phyloP scores from a whole-genome alignment of 1,140 invertebrate genomes.

The Apis dorsata region DNA sequence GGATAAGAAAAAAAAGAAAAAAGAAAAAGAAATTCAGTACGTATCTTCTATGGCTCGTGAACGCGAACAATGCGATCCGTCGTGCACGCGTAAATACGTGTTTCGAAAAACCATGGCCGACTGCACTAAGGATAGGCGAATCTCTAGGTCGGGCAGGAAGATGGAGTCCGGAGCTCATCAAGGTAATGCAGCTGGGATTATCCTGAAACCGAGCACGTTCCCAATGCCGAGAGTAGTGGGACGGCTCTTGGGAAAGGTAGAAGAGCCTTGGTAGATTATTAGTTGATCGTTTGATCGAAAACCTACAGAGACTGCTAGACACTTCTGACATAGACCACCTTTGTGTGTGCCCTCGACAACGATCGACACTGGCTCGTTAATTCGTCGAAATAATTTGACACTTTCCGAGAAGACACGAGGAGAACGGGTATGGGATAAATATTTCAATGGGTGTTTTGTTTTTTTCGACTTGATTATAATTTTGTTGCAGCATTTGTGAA shows the following conservation, averaged over 20 bases:
- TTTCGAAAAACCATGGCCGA: slow-evolving; percentile 21
- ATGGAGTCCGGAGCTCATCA: slow-evolving; percentile 77
- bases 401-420: background rate
- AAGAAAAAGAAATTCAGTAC: background rate
- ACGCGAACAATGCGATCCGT: slow-evolving; percentile 16
- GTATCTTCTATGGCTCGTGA: background rate
- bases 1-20: no score
- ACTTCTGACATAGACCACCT: slow-evolving; percentile 49
- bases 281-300: slow-evolving; percentile 78
- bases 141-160: slow-evolving; percentile 54
- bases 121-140: slow-evolving; percentile 23
- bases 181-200: slow-evolving; percentile 80
- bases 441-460: background rate
- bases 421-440: no score
- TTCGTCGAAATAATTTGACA: slow-evolving; percentile 12
- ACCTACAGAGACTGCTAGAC: slow-evolving; percentile 68
- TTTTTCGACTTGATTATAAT: no score
- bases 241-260: slow-evolving; percentile 66
- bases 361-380: background rate
- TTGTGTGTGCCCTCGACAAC: slow-evolving; percentile 38
- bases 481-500: background rate
- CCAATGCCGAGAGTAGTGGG: slow-evolving; percentile 68
- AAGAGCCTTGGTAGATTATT: slow-evolving; percentile 74
- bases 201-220: slow-evolving; percentile 70
- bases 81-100: slow-evolving; percentile 39